Percentiles rank a stretch among this genome's conserved stretches.
Evolutionary conservation across 2,113 vertebrate species (phyloP).

Genomic region (Tamias sibiricus): DNA sequence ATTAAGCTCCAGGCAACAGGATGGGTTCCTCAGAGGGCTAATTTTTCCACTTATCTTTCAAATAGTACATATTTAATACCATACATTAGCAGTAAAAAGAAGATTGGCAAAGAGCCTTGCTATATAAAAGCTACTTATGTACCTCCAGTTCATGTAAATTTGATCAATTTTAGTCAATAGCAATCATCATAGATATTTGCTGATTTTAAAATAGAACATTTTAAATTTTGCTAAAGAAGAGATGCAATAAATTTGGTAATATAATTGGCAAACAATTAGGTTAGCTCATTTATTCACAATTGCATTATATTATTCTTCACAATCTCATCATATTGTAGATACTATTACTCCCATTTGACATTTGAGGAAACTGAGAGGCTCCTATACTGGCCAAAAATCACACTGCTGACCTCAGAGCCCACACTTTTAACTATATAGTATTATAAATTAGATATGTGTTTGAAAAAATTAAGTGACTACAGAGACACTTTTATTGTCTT

Average conservation of each 20-base stretch:
- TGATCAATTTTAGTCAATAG: not conserved
- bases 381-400: not conserved
- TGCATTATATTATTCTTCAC: not conserved
- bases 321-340: not conserved
- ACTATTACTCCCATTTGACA: not conserved
- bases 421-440: not conserved
- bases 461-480: not conserved
- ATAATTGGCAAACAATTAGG: not conserved
- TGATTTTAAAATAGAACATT: conserved; percentile 17
- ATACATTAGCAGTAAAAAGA: not conserved
- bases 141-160: not conserved
- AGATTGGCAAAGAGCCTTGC: not conserved
- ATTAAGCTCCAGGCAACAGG: not conserved
- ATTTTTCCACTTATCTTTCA: not conserved
- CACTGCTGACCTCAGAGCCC: not conserved
- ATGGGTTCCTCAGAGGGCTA: not conserved
- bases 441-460: not conserved
- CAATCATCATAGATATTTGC: not conserved
- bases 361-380: not conserved
- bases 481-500: not conserved
- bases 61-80: not conserved
- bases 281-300: not conserved
- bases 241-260: not conserved
- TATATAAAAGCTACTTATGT: not conserved
- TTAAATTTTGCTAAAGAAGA: conserved; percentile 44